A percentile compares a stretch with the other conserved stretches of the same genome.
These are phyloP conservation scores for Druon quercuslanigerum DNA, from an alignment of 1,140 invertebrate species.

Conservation along the genomic window DNA sequence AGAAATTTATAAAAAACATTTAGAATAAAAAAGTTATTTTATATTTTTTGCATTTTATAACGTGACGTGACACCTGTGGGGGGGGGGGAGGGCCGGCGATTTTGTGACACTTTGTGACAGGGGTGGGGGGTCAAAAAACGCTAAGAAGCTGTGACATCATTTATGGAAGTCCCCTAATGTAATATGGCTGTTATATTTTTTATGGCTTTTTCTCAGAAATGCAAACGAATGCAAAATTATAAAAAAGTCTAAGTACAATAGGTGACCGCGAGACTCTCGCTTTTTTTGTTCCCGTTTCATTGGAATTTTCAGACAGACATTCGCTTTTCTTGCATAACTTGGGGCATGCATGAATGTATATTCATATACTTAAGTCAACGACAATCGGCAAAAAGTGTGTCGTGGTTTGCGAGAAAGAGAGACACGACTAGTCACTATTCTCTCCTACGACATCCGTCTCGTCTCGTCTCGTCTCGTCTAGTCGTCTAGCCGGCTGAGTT, in stretches of 20 bases:
- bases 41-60: too few species aligned
- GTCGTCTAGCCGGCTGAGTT: constrained; percentile 30
- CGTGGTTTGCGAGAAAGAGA: neutral
- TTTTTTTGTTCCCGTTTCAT: constrained; percentile 15
- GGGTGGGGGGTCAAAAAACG: too few species aligned
- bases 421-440: neutral
- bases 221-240: neutral
- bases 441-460: constrained; percentile 39
- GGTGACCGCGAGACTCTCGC: neutral
- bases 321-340: constrained; percentile 27
- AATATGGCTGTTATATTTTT: neutral
- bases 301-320: constrained; percentile 21
- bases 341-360: neutral
- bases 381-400: neutral
- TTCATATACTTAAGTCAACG: neutral
- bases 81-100: too few species aligned
- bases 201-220: neutral
- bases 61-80: too few species aligned
- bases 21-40: too few species aligned
- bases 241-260: neutral
- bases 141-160: too few species aligned
- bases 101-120: too few species aligned
- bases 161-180: too few species aligned
- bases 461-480: constrained; percentile 41
- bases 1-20: too few species aligned